phyloP scores from a whole-genome alignment of 2,888 invertebrate genomes.

The Neoscelio sp. region DNA sequence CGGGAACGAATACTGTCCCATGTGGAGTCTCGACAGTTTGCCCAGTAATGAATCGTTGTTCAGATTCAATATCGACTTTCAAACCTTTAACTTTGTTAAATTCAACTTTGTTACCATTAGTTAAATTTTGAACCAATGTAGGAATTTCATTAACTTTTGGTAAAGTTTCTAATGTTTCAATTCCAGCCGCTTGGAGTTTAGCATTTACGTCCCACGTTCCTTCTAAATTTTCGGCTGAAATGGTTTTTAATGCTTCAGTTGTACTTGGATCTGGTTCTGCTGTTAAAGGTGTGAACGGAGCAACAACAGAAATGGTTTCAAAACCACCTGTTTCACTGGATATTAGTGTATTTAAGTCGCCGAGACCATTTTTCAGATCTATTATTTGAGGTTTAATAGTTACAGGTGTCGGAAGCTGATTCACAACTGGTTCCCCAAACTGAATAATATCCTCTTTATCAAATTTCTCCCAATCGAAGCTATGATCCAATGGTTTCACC shows the following conservation, averaged over 20 bases:
- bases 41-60: constrained; percentile 88
- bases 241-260: constrained; percentile 84
- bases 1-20: constrained; percentile 89
- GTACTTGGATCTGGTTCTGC: constrained; percentile 84
- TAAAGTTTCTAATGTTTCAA: constrained; percentile 85
- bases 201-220: constrained; percentile 86
- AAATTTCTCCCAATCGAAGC: constrained; percentile 84
- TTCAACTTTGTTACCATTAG: constrained; percentile 86
- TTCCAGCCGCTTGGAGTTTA: constrained; percentile 84
- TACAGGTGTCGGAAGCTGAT: constrained; percentile 83
- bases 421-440: constrained; percentile 76
- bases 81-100: constrained; percentile 87
- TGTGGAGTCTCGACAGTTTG: constrained; percentile 89
- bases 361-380: constrained; percentile 82
- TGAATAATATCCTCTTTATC: constrained; percentile 71
- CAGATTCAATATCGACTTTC: constrained; percentile 87
- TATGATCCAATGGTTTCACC: constrained; percentile 86
- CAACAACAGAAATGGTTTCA: constrained; percentile 86
- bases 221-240: constrained; percentile 85
- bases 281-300: constrained; percentile 85
- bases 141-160: constrained; percentile 87
- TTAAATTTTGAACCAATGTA: constrained; percentile 84
- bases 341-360: constrained; percentile 81
- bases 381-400: constrained; percentile 84
- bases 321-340: constrained; percentile 85